Percentiles rank a stretch among this genome's conserved stretches.
Evolutionary conservation across 2,113 vertebrate species (phyloP).

Genomic region (Gorsachius goisagi): DNA sequence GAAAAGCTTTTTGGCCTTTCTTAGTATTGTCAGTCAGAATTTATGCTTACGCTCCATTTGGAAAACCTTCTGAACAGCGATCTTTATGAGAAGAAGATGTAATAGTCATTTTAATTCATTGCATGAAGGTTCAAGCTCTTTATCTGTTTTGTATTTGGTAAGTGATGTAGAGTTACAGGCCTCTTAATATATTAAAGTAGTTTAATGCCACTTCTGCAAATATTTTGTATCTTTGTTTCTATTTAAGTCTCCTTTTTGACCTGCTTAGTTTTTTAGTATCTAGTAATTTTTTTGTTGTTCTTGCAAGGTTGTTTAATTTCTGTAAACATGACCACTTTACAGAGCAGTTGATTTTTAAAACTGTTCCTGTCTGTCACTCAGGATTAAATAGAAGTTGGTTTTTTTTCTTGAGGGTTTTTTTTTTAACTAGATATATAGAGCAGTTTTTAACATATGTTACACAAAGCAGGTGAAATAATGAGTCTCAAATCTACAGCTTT

Average conservation of each 20-base stretch:
- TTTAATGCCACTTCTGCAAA: neutral
- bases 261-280: neutral
- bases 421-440: neutral
- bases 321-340: neutral
- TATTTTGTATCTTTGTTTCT: neutral
- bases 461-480: neutral
- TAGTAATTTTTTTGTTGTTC: neutral
- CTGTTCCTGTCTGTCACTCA: neutral
- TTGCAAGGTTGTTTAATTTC: neutral
- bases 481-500: neutral
- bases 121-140: neutral
- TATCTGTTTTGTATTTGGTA: neutral
- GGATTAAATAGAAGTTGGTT: neutral
- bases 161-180: neutral
- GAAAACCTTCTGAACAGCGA: neutral
- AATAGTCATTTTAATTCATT: neutral
- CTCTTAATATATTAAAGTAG: neutral
- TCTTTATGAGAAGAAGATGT: neutral
- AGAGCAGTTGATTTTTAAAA: neutral
- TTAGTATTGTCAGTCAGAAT: neutral
- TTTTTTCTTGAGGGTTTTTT: neutral
- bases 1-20: neutral
- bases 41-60: neutral
- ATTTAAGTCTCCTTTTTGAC: neutral
- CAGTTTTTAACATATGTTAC: rapidly evolving